These are phyloP conservation scores for Gerris lacustris DNA, from an alignment of 2,888 invertebrate genomes.

Conservation along the genomic window DNA sequence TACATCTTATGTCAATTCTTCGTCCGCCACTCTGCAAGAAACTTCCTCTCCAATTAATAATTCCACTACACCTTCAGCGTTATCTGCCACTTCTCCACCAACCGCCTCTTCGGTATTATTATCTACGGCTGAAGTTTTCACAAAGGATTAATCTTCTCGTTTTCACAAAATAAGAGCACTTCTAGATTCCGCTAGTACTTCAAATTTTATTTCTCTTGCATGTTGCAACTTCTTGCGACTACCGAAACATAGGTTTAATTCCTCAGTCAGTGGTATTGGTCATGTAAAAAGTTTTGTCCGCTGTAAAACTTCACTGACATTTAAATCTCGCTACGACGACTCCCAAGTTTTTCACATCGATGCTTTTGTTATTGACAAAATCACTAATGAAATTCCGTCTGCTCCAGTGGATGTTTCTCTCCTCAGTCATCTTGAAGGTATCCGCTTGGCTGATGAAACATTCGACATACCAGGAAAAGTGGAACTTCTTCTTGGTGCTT, in stretches of 20 bases:
- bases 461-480: slow-evolving; percentile 13
- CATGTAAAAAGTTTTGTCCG: not conserved
- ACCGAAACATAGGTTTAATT: not conserved
- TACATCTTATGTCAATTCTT: too few species aligned
- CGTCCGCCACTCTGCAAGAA: not conserved
- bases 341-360: not conserved
- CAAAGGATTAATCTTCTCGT: not conserved
- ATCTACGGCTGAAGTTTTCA: not conserved
- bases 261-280: not conserved
- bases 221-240: not conserved
- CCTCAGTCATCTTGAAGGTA: slow-evolving; percentile 7
- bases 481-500: slow-evolving; percentile 19
- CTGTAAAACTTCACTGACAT: not conserved
- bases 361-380: not conserved
- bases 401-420: not conserved
- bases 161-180: not conserved
- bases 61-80: not conserved
- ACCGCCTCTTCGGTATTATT: not conserved
- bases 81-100: not conserved
- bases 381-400: slow-evolving; percentile 2
- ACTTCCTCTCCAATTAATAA: not conserved
- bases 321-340: not conserved
- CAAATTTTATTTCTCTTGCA: not conserved
- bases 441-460: slow-evolving; percentile 11
- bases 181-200: not conserved